Conservation (phyloP, 2,113 vertebrate species). For the Damaliscus lunatus region DNA sequence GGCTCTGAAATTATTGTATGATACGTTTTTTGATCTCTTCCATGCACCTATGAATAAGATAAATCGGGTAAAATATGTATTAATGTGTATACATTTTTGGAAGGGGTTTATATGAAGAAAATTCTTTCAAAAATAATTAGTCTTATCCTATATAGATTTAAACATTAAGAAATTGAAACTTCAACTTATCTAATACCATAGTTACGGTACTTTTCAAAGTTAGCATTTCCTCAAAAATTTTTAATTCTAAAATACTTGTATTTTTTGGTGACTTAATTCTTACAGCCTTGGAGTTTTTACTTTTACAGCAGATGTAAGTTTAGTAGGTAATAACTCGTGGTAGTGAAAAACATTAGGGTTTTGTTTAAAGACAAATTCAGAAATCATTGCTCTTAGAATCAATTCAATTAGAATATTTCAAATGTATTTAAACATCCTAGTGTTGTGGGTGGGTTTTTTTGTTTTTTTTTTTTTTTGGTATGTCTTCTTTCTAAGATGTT, state of each 20-base stretch:
- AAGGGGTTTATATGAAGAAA: neutral
- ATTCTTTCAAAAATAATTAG: neutral
- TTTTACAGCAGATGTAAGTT: conserved; percentile 16
- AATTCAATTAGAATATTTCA: neutral
- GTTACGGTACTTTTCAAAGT: neutral
- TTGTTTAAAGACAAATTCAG: neutral
- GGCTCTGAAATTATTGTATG: neutral
- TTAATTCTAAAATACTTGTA: neutral
- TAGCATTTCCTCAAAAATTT: neutral
- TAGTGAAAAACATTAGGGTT: neutral
- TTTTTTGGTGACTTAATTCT: neutral
- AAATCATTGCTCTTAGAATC: neutral
- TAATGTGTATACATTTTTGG: neutral
- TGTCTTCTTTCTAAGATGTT: neutral
- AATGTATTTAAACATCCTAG: neutral
- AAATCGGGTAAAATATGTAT: neutral
- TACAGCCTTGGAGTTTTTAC: neutral
- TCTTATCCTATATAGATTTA: neutral
- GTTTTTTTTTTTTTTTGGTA: neutral
- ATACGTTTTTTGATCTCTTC: neutral
- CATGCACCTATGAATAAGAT: neutral
- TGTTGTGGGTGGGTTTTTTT: neutral
- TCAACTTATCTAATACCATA: neutral
- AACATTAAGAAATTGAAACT: neutral
- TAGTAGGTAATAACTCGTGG: neutral